These are phyloP conservation scores for Catocala fraxini DNA, from an alignment of 2,888 invertebrate species.

Conservation along the genomic window DNA sequence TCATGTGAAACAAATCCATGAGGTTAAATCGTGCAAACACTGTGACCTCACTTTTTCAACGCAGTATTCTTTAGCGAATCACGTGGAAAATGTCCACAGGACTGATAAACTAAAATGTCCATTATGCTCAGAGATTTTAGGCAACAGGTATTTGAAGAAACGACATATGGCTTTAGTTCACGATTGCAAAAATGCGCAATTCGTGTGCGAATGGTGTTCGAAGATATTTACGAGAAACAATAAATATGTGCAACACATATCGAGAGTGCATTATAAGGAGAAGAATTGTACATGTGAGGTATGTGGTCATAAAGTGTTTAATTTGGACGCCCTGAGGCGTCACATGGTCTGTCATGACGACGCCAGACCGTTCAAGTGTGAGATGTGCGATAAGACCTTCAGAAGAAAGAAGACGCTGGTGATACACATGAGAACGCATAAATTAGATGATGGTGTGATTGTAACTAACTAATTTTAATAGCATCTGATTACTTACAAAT, in stretches of 20 bases:
- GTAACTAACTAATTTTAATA: too few relatives aligned
- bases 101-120: constrained; percentile 38
- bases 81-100: constrained; percentile 38
- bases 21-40: constrained; percentile 55
- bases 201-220: constrained; percentile 67
- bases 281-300: constrained; percentile 56
- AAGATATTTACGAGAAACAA: constrained; percentile 52
- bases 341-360: constrained; percentile 38
- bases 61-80: constrained; percentile 32
- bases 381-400: constrained; percentile 23
- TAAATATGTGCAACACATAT: constrained; percentile 54
- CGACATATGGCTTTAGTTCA: constrained; percentile 53
- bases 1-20: constrained; percentile 59
- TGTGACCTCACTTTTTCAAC: constrained; percentile 53
- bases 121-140: constrained; percentile 41
- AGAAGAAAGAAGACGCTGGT: constrained; percentile 30
- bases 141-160: constrained; percentile 44
- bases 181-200: constrained; percentile 42
- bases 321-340: constrained; percentile 24
- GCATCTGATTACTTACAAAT: too few relatives aligned
- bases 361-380: constrained; percentile 27
- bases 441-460: not conserved
- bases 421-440: constrained; percentile 27
- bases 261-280: constrained; percentile 53
- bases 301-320: constrained; percentile 55